These are phyloP conservation scores for Chaetophractus vellerosus DNA, from an alignment of 2,797 vertebrate species.

Conservation along the genomic window DNA sequence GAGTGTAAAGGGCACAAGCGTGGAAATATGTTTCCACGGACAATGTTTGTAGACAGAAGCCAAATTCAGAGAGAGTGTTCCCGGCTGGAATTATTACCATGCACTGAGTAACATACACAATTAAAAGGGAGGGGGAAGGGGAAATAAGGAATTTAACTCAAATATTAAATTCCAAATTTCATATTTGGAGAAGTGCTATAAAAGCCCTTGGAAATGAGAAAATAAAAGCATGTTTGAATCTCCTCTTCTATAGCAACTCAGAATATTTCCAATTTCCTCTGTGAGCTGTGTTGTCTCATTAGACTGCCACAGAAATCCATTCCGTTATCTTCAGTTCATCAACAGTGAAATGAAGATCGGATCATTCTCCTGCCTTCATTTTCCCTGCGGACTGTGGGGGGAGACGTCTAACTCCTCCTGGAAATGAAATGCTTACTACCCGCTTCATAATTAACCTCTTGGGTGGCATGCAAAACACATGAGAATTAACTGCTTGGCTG, in stretches of 20 bases:
- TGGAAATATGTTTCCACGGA: neutral
- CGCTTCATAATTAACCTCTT: constrained; percentile 74
- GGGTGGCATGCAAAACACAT: constrained; percentile 22
- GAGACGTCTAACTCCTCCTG: constrained; percentile 68
- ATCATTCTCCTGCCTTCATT: constrained; percentile 53
- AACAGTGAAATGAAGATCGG: constrained; percentile 69
- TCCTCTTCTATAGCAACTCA: neutral
- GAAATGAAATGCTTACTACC: constrained; percentile 72
- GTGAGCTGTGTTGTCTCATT: constrained; percentile 60
- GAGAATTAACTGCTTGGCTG: constrained; percentile 39
- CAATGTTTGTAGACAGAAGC: neutral
- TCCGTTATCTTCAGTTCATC: constrained; percentile 71
- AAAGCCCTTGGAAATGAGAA: constrained; percentile 64
- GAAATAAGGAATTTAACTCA: neutral
- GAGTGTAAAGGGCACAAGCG: neutral
- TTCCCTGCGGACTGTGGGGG: neutral
- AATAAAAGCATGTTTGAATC: constrained; percentile 52
- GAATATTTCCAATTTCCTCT: constrained; percentile 82
- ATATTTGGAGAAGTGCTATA: constrained; percentile 53
- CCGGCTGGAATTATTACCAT: neutral
- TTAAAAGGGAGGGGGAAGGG: neutral
- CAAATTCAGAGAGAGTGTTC: neutral
- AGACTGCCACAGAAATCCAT: constrained; percentile 52
- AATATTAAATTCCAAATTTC: neutral
- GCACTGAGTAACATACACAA: too few relatives aligned